These are phyloP conservation scores for Stratiolaelaps scimitus DNA, from an alignment of 1,140 invertebrate species.

Conservation along the genomic window DNA sequence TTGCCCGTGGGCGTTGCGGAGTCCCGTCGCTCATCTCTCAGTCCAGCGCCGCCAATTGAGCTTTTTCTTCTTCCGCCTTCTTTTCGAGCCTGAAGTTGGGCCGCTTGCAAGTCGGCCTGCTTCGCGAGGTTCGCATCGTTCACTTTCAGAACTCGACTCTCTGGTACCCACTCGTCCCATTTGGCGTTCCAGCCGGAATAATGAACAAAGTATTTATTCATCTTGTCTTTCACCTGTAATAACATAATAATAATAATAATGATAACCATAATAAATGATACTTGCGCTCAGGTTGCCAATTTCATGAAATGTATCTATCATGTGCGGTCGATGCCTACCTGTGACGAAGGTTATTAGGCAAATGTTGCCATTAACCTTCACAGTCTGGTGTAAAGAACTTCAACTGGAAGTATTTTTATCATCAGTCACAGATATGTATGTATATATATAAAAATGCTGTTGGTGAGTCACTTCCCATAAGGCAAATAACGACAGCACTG, in stretches of 20 bases:
- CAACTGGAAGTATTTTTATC: too few relatives aligned
- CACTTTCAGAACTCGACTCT: slow-evolving; percentile 77
- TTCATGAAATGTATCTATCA: too few relatives aligned
- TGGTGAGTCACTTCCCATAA: too few relatives aligned
- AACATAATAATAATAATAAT: not conserved
- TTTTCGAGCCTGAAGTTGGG: slow-evolving; percentile 47
- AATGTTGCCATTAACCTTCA: too few relatives aligned
- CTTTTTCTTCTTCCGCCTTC: slow-evolving; percentile 32
- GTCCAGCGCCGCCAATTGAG: not conserved
- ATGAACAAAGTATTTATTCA: slow-evolving; percentile 81
- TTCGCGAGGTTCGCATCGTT: slow-evolving; percentile 79
- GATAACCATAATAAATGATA: too few relatives aligned
- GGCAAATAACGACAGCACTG: too few relatives aligned
- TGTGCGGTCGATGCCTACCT: too few relatives aligned
- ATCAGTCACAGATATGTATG: too few relatives aligned
- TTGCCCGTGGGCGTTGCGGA: slow-evolving; percentile 26
- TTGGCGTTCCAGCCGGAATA: slow-evolving; percentile 98
- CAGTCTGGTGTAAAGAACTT: too few relatives aligned
- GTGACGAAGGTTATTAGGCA: too few relatives aligned
- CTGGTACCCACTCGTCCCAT: slow-evolving; percentile 98
- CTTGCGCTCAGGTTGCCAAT: too few relatives aligned
- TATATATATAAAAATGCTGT: too few relatives aligned
- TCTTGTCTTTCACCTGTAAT: slow-evolving; percentile 59
- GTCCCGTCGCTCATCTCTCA: slow-evolving; percentile 29
- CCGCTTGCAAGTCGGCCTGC: slow-evolving; percentile 72